These are phyloP conservation scores for Arctia plantaginis DNA, from an alignment of 2,888 invertebrate species.

Conservation along the genomic window DNA sequence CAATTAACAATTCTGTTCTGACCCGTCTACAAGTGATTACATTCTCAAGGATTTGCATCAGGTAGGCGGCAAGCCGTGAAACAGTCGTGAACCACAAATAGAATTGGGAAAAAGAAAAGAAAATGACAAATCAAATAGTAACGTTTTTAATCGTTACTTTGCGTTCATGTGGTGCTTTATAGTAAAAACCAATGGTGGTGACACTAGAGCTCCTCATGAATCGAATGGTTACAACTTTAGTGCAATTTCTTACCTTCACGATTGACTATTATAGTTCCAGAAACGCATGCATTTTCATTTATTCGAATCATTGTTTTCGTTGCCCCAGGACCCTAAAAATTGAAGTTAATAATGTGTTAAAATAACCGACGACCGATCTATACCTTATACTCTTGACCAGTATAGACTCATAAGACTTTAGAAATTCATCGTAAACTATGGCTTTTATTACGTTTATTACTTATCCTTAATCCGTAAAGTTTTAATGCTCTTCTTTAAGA, in stretches of 20 bases:
- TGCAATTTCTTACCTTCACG: conserved; percentile 66
- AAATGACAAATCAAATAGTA: too few relatives aligned
- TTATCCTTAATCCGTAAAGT: not conserved
- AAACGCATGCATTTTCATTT: conserved; percentile 80
- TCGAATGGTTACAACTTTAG: not conserved
- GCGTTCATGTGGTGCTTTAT: too few relatives aligned
- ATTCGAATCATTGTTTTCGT: conserved; percentile 74
- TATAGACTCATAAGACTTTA: not conserved
- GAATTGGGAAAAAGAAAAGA: too few relatives aligned
- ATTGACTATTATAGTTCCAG: conserved; percentile 82
- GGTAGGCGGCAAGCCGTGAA: too few relatives aligned
- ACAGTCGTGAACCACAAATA: too few relatives aligned
- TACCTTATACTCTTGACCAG: not conserved
- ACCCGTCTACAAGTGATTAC: too few relatives aligned
- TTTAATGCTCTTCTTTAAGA: not conserved
- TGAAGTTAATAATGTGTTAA: not conserved
- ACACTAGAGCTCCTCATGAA: not conserved
- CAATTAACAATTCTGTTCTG: too few relatives aligned
- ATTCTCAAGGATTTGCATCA: too few relatives aligned
- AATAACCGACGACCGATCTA: not conserved
- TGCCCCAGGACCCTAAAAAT: conserved; percentile 75
- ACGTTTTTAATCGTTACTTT: too few relatives aligned
- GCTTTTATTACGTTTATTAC: not conserved
- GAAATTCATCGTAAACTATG: not conserved
- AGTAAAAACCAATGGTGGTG: too few relatives aligned